Evolutionary conservation across 2,113 vertebrate species (phyloP), one percentile per base, ranked within the genome.

Genomic region (Penelope pileata): DNA sequence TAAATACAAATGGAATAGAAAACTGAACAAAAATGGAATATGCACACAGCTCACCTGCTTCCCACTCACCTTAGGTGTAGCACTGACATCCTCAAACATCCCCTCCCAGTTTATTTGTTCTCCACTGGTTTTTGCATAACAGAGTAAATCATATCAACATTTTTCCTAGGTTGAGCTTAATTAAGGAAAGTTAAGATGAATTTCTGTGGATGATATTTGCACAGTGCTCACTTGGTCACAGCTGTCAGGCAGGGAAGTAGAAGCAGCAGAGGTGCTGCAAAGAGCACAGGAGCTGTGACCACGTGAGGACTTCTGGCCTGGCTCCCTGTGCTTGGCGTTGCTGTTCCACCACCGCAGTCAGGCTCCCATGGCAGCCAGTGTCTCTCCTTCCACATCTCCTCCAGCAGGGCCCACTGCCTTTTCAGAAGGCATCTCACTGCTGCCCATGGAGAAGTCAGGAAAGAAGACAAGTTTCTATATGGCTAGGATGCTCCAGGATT

Each of bases 1-100:
- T 79, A 60, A 83, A 62, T 75, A 96, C 91, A 87, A 83, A 56
- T 26, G 79, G 69, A 91, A 83, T 74, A 9, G 29, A 56, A 56
- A 56, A 56, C 53, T 32, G 16, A 56, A 56, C 30, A 96, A 94
- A 87, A 83, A 56, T 18, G 82, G 63, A 88, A 69, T 77, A 9
- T 38, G 43, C 74, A 48, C 0, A 5, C 64, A 34, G 73, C 51
- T 89, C 50, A 79, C 69, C 76, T 73, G 34, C 82, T 95, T 95
- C 62, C 51, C 58, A 59, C 74, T 94, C 87, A 82, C 63, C 56
- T 82, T 60, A 66, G 82, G 70, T 53, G 63, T 38, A 74, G 30
- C 58, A 38, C 42, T 4, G 16, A 53, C 80, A 91, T 83, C 59
- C 53, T 74, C 12, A 18, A 86, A 81, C 51, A 34, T 73, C 24